These are phyloP conservation scores for Zosterops borbonicus DNA, from an alignment of 2,113 vertebrate genomes.

Conservation along the genomic window DNA sequence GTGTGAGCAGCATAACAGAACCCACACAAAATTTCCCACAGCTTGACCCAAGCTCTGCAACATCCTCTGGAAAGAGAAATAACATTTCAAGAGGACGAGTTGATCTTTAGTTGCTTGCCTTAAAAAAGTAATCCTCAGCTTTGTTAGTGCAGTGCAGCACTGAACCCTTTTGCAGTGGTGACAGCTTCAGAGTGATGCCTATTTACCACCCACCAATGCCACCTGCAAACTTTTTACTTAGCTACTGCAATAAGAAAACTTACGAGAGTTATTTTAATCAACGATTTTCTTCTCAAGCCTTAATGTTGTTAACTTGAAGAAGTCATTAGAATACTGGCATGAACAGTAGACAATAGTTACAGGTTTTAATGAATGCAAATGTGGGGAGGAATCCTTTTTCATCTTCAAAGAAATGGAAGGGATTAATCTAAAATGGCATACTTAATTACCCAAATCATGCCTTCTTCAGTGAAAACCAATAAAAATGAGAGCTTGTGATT, in stretches of 20 bases:
- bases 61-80: background rate
- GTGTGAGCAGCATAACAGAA: background rate
- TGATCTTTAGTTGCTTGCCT: background rate
- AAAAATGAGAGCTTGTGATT: background rate
- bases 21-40: rapidly evolving
- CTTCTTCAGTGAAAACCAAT: background rate
- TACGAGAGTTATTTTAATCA: background rate
- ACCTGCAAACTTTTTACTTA: background rate
- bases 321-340: background rate
- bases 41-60: background rate
- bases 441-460: background rate
- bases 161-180: background rate
- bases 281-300: background rate
- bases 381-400: background rate
- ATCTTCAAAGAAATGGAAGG: background rate
- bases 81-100: background rate
- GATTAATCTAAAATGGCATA: conserved; percentile 7
- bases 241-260: background rate
- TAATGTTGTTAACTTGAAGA: background rate
- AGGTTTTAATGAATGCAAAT: conserved; percentile 33
- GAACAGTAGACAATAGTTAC: background rate
- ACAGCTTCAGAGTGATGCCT: background rate
- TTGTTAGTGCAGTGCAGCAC: background rate
- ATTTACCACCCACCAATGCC: background rate
- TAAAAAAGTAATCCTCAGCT: background rate